A percentile compares a stretch with the other conserved stretches of the same genome.
These are phyloP conservation scores for Pipa parva DNA, from an alignment of 2,113 vertebrate species.

Conservation along the genomic window DNA sequence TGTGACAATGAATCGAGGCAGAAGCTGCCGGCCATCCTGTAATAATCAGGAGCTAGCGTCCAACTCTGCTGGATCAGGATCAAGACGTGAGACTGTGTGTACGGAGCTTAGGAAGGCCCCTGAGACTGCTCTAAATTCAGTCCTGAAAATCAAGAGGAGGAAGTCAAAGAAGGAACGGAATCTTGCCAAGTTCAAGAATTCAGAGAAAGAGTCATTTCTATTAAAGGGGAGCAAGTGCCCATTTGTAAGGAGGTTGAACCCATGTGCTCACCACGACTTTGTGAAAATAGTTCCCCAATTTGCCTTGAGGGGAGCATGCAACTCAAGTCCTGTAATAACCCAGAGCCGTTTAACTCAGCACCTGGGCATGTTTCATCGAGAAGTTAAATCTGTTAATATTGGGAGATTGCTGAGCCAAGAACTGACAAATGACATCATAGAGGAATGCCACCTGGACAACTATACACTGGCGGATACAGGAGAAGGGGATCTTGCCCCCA, in stretches of 20 bases:
- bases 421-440: neutral
- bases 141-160: conserved; percentile 55
- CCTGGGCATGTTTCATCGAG: conserved; percentile 67
- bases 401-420: conserved; percentile 57
- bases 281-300: conserved; percentile 34
- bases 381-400: conserved; percentile 69
- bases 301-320: neutral
- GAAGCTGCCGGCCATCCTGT: neutral
- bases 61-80: neutral
- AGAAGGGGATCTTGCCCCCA: neutral
- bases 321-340: conserved; percentile 63
- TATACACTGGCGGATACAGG: neutral
- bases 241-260: conserved; percentile 21
- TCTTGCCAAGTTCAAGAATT: conserved; percentile 40
- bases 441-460: neutral
- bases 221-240: conserved; percentile 10
- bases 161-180: conserved; percentile 64
- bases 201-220: conserved; percentile 21
- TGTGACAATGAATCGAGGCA: neutral
- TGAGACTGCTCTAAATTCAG: neutral
- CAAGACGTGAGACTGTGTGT: neutral
- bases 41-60: neutral
- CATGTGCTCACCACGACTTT: neutral
- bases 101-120: neutral
- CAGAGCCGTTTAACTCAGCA: conserved; percentile 63